Conservation (phyloP, 2,888 invertebrate species). For the Chironomus tentans region DNA sequence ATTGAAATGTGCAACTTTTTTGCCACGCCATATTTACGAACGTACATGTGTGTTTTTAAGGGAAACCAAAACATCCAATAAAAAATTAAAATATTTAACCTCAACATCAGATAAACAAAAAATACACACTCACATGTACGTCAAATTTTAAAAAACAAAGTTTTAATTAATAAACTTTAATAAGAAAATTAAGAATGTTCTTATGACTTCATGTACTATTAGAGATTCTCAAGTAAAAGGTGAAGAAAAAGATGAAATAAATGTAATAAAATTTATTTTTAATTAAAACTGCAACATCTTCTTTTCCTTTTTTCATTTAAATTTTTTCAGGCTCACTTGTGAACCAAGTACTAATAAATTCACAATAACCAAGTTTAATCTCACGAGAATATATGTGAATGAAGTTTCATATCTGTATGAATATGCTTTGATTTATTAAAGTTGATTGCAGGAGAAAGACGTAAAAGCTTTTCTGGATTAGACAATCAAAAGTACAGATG, state of each 20-base stretch:
- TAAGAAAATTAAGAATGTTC: neutral
- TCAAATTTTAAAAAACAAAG: neutral
- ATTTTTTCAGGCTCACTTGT: too few species aligned
- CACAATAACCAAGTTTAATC: too few species aligned
- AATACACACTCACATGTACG: neutral
- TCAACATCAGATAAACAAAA: neutral
- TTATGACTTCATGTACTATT: neutral
- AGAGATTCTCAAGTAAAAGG: neutral
- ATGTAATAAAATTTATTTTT: neutral
- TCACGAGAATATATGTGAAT: too few species aligned
- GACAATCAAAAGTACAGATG: too few species aligned
- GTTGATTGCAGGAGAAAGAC: too few species aligned
- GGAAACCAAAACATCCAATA: neutral
- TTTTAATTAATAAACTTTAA: neutral
- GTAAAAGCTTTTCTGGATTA: too few species aligned
- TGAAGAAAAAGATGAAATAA: neutral
- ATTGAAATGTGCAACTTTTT: neutral
- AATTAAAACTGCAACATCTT: neutral
- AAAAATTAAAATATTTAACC: too few species aligned
- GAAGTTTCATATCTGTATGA: too few species aligned
- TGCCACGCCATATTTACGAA: neutral
- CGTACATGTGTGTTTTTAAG: neutral
- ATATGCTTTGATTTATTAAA: too few species aligned
- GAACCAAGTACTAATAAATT: too few species aligned
- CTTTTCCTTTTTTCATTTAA: too few species aligned